phyloP scores from a whole-genome alignment of 2,113 vertebrate genomes.

The Sigmodon hispidus region DNA sequence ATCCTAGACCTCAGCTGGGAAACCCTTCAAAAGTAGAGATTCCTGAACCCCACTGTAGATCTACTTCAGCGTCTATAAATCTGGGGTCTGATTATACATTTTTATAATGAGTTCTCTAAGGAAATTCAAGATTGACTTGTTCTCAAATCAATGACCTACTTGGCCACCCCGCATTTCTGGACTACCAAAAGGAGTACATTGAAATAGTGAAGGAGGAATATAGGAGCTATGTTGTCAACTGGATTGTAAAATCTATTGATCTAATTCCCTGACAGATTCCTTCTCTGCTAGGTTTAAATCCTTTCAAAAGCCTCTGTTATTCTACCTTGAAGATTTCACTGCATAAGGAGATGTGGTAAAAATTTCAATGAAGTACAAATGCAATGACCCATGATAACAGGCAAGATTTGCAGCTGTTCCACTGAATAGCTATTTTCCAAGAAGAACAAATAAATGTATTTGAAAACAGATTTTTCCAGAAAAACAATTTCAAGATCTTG shows the following conservation, averaged over 20 bases:
- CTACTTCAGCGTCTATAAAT: neutral
- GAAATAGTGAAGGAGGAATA: neutral
- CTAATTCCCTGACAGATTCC: neutral
- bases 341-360: neutral
- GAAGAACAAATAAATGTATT: neutral
- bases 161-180: neutral
- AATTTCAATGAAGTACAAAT: neutral
- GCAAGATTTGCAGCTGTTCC: neutral
- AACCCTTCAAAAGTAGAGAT: neutral
- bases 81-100: neutral
- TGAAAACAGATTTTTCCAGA: neutral
- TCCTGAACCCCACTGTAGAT: neutral
- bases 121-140: neutral
- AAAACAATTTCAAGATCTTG: neutral
- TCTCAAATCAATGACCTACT: neutral
- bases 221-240: neutral
- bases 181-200: neutral
- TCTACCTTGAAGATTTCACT: neutral
- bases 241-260: conserved; percentile 2
- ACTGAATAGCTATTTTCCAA: neutral
- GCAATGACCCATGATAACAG: neutral
- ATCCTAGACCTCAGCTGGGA: neutral
- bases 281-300: neutral
- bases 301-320: conserved; percentile 1
- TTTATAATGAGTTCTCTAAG: conserved; percentile 50